Evolutionary conservation across 2,113 vertebrate species (phyloP), one percentile per base, ranked within the genome.

Genomic region (Megaceryle torquata): DNA sequence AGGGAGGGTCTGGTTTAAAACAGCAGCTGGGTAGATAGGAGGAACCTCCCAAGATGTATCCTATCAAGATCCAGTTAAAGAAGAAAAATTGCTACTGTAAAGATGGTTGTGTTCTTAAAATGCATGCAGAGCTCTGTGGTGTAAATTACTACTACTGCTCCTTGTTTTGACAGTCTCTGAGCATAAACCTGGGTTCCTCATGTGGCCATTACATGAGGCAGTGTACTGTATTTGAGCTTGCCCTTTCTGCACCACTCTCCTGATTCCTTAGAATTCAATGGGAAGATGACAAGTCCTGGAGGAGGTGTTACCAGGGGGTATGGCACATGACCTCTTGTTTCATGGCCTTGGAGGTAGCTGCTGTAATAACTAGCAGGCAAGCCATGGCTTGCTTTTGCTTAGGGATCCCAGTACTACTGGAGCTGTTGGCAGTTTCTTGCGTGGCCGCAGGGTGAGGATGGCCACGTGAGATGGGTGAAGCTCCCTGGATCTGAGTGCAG

Each of bases 131-230:
- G 43, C 85, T 64, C 70, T 89, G 63, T 60, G 29, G 24, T 2
- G 22, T 35, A 7, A 87, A 63, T 2, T 4, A 6, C 28, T 24
- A 0, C 33, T 61, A 39, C 20, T 75, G 43, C 13, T 24, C 56
- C 51, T 39, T 22, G 6, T 37, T 72, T 44, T 79, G 74, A 14
- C 41, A 82, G 37, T 54, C 44, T 48, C 22, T 35, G 78, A 18
- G 24, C 17, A 20, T 25, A 59, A 74, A 21, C 37, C 77, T 39
- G 64, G 31, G 1, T 59, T 63, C 21, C 68, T 82, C 9, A 1
- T 19, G 1, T 1, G 51, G 86, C 59, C 48, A 3, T 35, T 56
- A 9, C 0, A 3, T 5, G 7, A 25, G 65, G 51, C 59, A 77
- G 43, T 46, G 35, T 9, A 22, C 72, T 63, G 65, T 19, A 28